A percentile compares a stretch with the other conserved stretches of the same genome.
Evolutionary conservation across 1,140 invertebrate genomes (phyloP).

Genomic region (Dendroctonus valens): DNA sequence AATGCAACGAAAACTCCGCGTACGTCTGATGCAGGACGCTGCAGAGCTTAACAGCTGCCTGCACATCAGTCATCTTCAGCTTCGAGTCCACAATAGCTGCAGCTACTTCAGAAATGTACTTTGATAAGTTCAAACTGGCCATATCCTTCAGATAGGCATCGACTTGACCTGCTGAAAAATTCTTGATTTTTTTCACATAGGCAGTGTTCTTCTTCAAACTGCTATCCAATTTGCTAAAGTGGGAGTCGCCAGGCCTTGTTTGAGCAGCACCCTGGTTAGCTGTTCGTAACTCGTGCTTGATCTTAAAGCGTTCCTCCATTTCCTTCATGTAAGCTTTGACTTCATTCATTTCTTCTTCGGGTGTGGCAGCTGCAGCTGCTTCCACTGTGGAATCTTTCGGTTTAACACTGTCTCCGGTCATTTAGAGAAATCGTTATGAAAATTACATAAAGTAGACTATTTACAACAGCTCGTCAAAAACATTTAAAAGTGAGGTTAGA

Average conservation of each 20-base stretch:
- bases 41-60: conserved; percentile 80
- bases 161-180: conserved; percentile 82
- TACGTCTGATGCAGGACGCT: conserved; percentile 88
- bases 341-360: conserved; percentile 20
- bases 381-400: conserved; percentile 6
- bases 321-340: conserved; percentile 48
- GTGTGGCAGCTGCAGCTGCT: background rate
- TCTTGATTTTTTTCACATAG: conserved; percentile 94
- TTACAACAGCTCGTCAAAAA: no score
- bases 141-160: conserved; percentile 88
- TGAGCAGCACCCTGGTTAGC: conserved; percentile 65
- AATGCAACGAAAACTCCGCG: conserved; percentile 79
- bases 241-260: conserved; percentile 70
- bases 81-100: conserved; percentile 89
- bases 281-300: conserved; percentile 69
- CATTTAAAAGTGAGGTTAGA: no score
- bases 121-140: conserved; percentile 84
- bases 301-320: conserved; percentile 56
- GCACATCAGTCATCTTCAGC: conserved; percentile 92
- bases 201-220: conserved; percentile 96
- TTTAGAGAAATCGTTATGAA: background rate
- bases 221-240: conserved; percentile 88
- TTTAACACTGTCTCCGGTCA: background rate
- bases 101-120: conserved; percentile 94
- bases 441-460: no score